phyloP scores from a whole-genome alignment of 2,888 invertebrate genomes.

The Lacanobia wlatinum region DNA sequence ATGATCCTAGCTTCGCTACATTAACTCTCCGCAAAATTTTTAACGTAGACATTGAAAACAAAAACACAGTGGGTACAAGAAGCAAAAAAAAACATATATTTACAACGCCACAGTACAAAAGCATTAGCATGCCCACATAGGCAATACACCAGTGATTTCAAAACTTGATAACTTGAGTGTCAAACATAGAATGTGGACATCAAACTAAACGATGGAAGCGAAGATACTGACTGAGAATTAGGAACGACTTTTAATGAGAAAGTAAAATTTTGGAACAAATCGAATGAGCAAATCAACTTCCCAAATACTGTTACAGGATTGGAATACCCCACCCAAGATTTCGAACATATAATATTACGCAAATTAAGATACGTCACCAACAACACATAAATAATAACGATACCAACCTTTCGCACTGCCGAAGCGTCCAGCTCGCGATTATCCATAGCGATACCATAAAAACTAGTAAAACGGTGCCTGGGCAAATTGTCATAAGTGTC shows the following conservation, averaged over 20 bases:
- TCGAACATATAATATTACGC: conserved; percentile 57
- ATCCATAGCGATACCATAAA: conserved; percentile 99
- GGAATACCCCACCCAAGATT: conserved; percentile 50
- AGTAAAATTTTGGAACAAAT: conserved; percentile 57
- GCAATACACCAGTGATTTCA: conserved; percentile 81
- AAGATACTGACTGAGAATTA: conserved; percentile 74
- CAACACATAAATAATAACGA: conserved; percentile 67
- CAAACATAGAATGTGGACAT: conserved; percentile 74
- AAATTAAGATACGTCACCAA: conserved; percentile 68
- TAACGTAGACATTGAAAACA: conserved; percentile 75
- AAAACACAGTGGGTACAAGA: conserved; percentile 84
- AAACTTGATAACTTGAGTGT: conserved; percentile 72
- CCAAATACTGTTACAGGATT: conserved; percentile 47
- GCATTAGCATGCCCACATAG: conserved; percentile 87
- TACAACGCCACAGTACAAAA: conserved; percentile 88
- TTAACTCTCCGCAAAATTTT: conserved; percentile 74
- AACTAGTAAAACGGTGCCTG: conserved; percentile 98
- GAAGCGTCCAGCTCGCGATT: conserved; percentile 99
- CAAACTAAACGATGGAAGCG: conserved; percentile 80
- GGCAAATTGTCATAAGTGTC: conserved; percentile 99
- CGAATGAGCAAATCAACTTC: conserved; percentile 64
- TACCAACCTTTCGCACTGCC: conserved; percentile 99
- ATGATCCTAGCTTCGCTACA: conserved; percentile 86
- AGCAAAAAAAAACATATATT: conserved; percentile 81
- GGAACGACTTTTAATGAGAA: conserved; percentile 51